These are phyloP conservation scores for Sepiola atlantica DNA, from an alignment of 2,888 invertebrate species.

Conservation along the genomic window DNA sequence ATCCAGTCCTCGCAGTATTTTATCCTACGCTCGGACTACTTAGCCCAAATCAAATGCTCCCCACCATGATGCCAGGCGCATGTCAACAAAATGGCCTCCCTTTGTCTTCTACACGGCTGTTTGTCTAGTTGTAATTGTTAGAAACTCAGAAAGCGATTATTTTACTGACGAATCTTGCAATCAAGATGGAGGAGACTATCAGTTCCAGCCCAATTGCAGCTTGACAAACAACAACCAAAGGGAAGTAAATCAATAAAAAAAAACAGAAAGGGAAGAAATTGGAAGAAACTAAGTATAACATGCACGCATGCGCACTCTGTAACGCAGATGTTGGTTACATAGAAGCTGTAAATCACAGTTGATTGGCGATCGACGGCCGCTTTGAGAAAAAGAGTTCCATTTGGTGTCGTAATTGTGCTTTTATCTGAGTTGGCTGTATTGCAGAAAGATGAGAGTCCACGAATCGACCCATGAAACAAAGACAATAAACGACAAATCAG, in stretches of 20 bases:
- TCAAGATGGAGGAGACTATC: slow-evolving; percentile 4
- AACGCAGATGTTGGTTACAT: background rate
- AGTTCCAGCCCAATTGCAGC: background rate
- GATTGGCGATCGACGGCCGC: background rate
- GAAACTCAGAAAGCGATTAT: background rate
- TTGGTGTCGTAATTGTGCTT: slow-evolving; percentile 32
- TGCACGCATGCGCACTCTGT: background rate
- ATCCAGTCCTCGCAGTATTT: background rate
- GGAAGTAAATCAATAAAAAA: no score
- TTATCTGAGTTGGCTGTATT: background rate
- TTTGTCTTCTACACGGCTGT: background rate
- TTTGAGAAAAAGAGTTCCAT: background rate
- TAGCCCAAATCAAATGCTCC: background rate
- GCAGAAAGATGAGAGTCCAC: background rate
- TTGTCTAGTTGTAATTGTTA: background rate
- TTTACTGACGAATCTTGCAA: background rate
- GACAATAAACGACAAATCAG: background rate
- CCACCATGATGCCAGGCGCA: background rate
- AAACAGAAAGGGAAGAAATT: no score
- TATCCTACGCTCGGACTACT: background rate
- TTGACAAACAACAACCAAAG: background rate
- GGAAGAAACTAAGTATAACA: background rate
- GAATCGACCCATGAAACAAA: background rate
- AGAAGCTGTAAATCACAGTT: background rate
- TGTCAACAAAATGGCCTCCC: background rate